Evolutionary conservation across 2,797 vertebrate genomes (phyloP).

Genomic region (Adrianichthys oophorus): DNA sequence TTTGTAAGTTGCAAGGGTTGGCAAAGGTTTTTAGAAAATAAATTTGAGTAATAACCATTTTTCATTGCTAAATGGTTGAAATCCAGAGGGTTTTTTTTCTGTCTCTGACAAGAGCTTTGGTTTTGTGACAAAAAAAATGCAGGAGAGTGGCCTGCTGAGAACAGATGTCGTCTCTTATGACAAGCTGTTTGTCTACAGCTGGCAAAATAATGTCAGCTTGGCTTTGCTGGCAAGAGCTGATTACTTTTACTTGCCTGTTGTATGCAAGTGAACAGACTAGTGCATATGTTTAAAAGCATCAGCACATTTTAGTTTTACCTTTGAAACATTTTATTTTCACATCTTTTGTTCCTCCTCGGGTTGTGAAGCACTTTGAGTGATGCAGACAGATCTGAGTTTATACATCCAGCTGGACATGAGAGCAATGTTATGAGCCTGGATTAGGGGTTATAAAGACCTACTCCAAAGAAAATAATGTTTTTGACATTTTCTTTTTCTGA

Average conservation of each 20-base stretch:
- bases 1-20: neutral
- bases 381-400: conserved; percentile 22
- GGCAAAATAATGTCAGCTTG: conserved; percentile 56
- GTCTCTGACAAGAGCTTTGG: conserved; percentile 39
- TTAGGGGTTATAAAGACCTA: conserved; percentile 20
- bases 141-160: conserved; percentile 38
- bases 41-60: neutral
- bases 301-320: conserved; percentile 4
- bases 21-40: too few species aligned
- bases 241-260: conserved; percentile 56
- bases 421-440: conserved; percentile 35
- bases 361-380: conserved; percentile 19
- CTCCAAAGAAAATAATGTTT: too few species aligned
- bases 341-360: conserved; percentile 8
- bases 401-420: conserved; percentile 22
- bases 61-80: conserved; percentile 31
- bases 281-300: conserved; percentile 13
- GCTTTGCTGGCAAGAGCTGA: conserved; percentile 53
- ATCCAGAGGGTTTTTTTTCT: conserved; percentile 27
- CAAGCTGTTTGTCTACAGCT: conserved; percentile 58
- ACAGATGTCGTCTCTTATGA: conserved; percentile 61
- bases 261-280: too few species aligned
- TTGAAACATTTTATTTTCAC: neutral
- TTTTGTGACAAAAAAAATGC: conserved; percentile 46
- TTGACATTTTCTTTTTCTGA: too few species aligned